phyloP scores from a whole-genome alignment of 2,888 invertebrate species.

The Monochamus alternatus region DNA sequence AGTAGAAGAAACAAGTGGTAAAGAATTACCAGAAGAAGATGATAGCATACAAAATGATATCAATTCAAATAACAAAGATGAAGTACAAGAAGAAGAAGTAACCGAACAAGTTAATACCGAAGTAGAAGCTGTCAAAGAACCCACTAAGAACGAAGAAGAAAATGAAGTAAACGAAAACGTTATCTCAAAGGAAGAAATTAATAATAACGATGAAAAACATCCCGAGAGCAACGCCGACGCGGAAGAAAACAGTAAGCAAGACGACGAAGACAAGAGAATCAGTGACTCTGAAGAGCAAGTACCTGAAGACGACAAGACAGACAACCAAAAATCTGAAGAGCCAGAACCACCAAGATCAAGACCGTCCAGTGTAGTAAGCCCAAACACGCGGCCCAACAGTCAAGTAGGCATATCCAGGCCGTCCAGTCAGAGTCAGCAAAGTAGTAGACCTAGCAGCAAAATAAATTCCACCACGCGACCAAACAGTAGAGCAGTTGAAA shows the following conservation, averaged over 20 bases:
- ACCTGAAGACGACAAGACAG: conserved; percentile 5
- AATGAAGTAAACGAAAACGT: conserved; percentile 7
- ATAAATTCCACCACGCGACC: conserved; percentile 45
- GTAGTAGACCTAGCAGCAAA: conserved; percentile 41
- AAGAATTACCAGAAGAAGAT: conserved; percentile 28
- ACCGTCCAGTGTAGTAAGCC: conserved; percentile 25
- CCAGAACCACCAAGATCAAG: conserved; percentile 37
- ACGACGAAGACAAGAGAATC: neutral
- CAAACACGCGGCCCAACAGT: conserved; percentile 34
- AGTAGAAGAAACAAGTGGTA: conserved; percentile 22
- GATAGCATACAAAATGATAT: conserved; percentile 18
- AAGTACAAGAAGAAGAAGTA: conserved; percentile 5
- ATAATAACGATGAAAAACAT: neutral
- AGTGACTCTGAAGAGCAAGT: conserved; percentile 33
- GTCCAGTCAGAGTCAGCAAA: conserved; percentile 28
- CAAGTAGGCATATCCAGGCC: conserved; percentile 37
- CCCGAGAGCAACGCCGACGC: neutral
- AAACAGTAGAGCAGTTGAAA: conserved; percentile 41
- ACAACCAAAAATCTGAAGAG: conserved; percentile 16
- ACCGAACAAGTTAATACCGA: neutral
- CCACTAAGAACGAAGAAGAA: neutral
- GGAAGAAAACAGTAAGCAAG: conserved; percentile 16
- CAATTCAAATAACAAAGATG: conserved; percentile 29
- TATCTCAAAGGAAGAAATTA: no score
- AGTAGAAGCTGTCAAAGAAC: no score